These are phyloP conservation scores for Nettapus auritus DNA, from an alignment of 2,113 vertebrate genomes.

Conservation along the genomic window DNA sequence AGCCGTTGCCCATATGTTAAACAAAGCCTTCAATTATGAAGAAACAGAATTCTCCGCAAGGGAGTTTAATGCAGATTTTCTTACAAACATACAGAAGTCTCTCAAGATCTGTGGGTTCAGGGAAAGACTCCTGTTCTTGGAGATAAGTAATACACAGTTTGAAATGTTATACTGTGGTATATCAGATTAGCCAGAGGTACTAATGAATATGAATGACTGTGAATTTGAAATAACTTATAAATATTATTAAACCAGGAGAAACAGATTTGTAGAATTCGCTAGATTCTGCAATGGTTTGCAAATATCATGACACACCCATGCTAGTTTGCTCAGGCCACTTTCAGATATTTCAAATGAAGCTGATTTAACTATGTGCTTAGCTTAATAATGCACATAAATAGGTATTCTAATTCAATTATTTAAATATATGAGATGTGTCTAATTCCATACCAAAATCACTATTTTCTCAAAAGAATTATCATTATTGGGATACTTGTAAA, in stretches of 20 bases:
- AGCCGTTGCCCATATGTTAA: neutral
- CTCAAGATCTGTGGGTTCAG: neutral
- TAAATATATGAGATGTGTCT: neutral
- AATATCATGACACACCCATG: neutral
- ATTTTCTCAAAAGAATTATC: neutral
- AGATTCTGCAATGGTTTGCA: neutral
- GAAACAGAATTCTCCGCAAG: neutral
- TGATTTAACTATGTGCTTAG: neutral
- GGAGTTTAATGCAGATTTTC: accelerated
- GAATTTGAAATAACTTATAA: neutral
- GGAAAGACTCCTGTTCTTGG: neutral
- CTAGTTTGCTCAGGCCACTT: neutral
- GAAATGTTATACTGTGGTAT: neutral
- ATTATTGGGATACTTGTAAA: neutral
- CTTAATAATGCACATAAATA: neutral
- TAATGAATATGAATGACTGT: neutral
- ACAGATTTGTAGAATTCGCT: neutral
- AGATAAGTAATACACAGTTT: neutral
- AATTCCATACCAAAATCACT: neutral
- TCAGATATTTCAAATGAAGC: neutral
- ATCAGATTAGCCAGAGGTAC: neutral
- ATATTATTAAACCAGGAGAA: neutral
- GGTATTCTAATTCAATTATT: neutral
- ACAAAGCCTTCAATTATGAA: neutral
- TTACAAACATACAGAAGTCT: neutral